A percentile compares a stretch with the other conserved stretches of the same genome.
phyloP scores from a whole-genome alignment of 2,797 vertebrate species.

The Sebastes taczanowskii region DNA sequence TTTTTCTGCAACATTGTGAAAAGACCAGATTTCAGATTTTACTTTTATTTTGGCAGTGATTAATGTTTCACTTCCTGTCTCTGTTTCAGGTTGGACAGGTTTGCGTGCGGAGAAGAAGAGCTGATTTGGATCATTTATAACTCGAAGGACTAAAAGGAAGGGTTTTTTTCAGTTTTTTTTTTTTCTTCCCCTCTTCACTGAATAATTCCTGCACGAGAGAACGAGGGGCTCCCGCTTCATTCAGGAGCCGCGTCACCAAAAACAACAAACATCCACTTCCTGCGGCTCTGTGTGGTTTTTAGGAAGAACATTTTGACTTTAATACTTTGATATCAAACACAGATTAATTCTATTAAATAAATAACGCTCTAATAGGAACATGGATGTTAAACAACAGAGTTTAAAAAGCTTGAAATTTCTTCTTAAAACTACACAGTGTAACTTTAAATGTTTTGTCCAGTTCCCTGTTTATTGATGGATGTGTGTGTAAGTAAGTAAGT shows the following conservation, averaged over 20 bases:
- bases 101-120: conserved; percentile 14
- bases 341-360: not conserved
- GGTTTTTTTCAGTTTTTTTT: conserved; percentile 4
- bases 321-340: conserved; percentile 24
- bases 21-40: not conserved
- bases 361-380: not conserved
- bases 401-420: conserved; percentile 10
- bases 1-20: not conserved
- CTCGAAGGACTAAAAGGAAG: conserved; percentile 64
- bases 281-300: conserved; percentile 40
- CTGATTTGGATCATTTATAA: conserved; percentile 60
- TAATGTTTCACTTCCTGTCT: not conserved
- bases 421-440: conserved; percentile 43
- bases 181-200: conserved; percentile 48
- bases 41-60: not conserved
- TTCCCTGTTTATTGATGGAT: not conserved
- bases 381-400: conserved; percentile 16
- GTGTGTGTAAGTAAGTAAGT: not conserved
- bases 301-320: conserved; percentile 22
- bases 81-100: conserved; percentile 38
- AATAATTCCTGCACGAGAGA: conserved; percentile 71
- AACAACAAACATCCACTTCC: conserved; percentile 35
- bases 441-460: conserved; percentile 33
- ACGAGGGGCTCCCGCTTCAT: conserved; percentile 20
- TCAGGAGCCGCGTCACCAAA: conserved; percentile 55